Evolutionary conservation across 2,113 vertebrate genomes (phyloP).

Genomic region (Neofelis nebulosa): DNA sequence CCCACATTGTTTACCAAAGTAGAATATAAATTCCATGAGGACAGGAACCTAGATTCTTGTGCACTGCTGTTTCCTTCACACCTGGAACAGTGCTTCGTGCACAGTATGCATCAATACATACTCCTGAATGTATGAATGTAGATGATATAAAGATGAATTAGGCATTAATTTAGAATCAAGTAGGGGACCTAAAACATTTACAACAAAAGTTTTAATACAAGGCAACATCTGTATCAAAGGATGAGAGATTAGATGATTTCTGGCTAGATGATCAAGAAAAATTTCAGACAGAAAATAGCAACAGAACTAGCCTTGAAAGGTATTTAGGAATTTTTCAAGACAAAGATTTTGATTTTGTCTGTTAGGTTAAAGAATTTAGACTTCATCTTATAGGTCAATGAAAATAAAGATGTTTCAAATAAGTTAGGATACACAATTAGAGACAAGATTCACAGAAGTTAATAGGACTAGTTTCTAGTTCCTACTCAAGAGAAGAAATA

Average conservation of each 20-base stretch:
- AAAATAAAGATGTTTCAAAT: neutral
- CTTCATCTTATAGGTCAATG: neutral
- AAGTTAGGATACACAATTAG: neutral
- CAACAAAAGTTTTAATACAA: neutral
- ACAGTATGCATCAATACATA: neutral
- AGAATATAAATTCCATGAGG: neutral
- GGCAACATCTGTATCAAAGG: neutral
- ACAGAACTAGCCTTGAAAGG: neutral
- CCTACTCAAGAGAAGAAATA: neutral
- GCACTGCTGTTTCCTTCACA: neutral
- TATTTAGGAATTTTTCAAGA: neutral
- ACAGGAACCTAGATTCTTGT: neutral
- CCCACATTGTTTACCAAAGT: neutral
- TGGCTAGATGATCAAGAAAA: neutral
- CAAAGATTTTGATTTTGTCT: neutral
- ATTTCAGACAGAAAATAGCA: neutral
- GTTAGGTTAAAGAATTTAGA: slow-evolving; percentile 39
- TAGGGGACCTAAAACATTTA: neutral
- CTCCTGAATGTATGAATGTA: neutral
- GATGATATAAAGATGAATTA: neutral
- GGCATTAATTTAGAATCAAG: neutral
- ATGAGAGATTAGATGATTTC: neutral
- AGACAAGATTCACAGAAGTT: neutral
- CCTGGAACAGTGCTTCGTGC: neutral
- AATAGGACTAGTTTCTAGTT: neutral